Evolutionary conservation across 2,888 invertebrate genomes (phyloP).

Genomic region (Yponomeuta malinellus): DNA sequence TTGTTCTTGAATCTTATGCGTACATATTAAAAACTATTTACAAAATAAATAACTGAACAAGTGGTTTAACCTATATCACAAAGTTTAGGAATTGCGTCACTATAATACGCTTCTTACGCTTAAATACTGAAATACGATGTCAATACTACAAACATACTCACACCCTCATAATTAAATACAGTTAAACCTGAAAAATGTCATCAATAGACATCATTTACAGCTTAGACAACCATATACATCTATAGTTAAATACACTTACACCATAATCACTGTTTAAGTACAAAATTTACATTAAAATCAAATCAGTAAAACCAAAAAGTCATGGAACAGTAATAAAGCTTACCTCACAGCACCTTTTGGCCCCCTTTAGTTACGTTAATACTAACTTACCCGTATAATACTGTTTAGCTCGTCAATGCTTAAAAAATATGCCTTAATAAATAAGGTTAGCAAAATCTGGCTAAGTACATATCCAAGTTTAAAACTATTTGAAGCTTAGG

Average conservation of each 20-base stretch:
- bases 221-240: background rate
- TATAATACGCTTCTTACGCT: slow-evolving; percentile 34
- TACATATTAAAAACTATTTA: background rate
- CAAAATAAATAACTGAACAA: slow-evolving; percentile 35
- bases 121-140: slow-evolving; percentile 47
- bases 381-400: slow-evolving; percentile 54
- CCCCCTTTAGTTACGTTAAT: slow-evolving; percentile 44
- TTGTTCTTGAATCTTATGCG: background rate
- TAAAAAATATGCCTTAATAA: background rate
- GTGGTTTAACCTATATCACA: slow-evolving; percentile 65
- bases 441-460: background rate
- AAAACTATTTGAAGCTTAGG: background rate
- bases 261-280: slow-evolving; percentile 14
- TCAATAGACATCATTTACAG: background rate
- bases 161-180: slow-evolving; percentile 14
- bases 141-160: slow-evolving; percentile 25
- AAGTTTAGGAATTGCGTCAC: slow-evolving; percentile 64
- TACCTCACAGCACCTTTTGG: slow-evolving; percentile 62
- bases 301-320: slow-evolving; percentile 38
- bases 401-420: slow-evolving; percentile 48
- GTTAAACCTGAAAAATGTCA: background rate
- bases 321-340: slow-evolving; percentile 39
- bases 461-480: background rate
- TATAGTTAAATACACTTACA: background rate
- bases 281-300: slow-evolving; percentile 15